Base-by-base conservation (phyloP, 2,113 vertebrate genomes). In the Engraulis encrasicolus region DNA sequence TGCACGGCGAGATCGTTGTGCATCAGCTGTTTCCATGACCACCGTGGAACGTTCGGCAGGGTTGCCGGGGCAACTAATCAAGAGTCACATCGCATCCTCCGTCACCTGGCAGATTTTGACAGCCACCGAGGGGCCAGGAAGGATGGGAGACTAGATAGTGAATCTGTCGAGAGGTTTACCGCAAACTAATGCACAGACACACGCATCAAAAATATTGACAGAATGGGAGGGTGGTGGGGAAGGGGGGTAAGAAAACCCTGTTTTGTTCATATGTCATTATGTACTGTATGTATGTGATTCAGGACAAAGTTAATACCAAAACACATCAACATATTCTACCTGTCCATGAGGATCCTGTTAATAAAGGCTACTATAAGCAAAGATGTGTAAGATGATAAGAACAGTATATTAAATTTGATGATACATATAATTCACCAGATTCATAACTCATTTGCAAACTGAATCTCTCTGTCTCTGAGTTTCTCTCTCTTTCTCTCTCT, bases 21-120 rank as follows among this genome's bases (percentile, higher is more conserved):
- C 94, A 94, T 95, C 93, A 94, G 80, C 66, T 40, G 93, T 95
- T 92, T 92, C 92, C 94, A 95, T 94, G 93, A 92, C 89, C 91
- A 95, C 94, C 7, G 34, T 86, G 85, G 89, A 94, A 93, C 88
- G 90, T 92, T 92, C 91, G 20, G 50, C 61, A 85, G 87, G 87
- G 94, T 95, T 95, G 91, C 92, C 92, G 90, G 88, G 92, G 93
- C 91, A 95, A 95, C 95, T 93, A 90, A 91, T 94, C 92, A 91
- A 92, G 91, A 88, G 91, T 93, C 92, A 93, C 91, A 91, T 87
- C 6, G 86, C 87, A 83, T 91, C 87, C 80, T 37, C 83, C 85
- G 84, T 92, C 92, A 90, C 88, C 88, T 58, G 87, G 85, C 83
- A 84, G 88, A 88, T 81, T 90, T 82, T 89, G 79, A 88, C 79